Evolutionary conservation across 2,888 invertebrate species (phyloP).

Genomic region (Hemicrepidius hirtus): DNA sequence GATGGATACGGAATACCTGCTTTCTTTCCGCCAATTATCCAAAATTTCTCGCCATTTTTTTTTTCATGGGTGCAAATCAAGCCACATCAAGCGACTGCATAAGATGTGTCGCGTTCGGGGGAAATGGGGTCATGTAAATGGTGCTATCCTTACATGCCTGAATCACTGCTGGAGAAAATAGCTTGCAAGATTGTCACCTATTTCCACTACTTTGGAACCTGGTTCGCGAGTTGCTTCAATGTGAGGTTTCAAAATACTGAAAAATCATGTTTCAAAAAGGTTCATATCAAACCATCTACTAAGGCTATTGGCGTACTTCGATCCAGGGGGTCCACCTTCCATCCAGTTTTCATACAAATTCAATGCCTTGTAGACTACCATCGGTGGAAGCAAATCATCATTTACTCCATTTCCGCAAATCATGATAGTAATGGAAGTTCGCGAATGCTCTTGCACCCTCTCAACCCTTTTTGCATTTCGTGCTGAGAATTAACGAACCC

Average conservation of each 20-base stretch:
- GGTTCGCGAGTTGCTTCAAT: not conserved
- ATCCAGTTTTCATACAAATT: not conserved
- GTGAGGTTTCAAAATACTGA: slow-evolving; percentile 1
- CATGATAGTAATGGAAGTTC: not conserved
- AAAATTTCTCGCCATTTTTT: not conserved
- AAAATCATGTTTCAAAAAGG: not conserved
- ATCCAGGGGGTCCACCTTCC: not conserved
- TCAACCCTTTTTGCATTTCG: slow-evolving; percentile 50
- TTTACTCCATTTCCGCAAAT: not conserved
- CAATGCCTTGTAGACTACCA: not conserved
- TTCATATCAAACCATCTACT: slow-evolving; percentile 47
- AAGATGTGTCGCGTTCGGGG: slow-evolving; percentile 50
- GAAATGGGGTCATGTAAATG: slow-evolving; percentile 31
- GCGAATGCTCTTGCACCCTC: not conserved
- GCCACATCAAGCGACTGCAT: not conserved
- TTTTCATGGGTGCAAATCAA: not conserved
- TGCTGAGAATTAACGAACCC: too few relatives aligned
- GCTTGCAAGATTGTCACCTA: too few relatives aligned
- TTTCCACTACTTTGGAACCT: too few relatives aligned
- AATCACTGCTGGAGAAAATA: not conserved
- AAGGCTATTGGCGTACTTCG: slow-evolving; percentile 28
- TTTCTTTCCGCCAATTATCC: not conserved
- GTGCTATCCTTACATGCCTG: not conserved
- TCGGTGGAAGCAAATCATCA: not conserved
- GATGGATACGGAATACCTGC: not conserved